Percentiles rank a stretch among this genome's conserved stretches.
phyloP scores from a whole-genome alignment of 2,113 vertebrate species.

The Cebidichthys violaceus region DNA sequence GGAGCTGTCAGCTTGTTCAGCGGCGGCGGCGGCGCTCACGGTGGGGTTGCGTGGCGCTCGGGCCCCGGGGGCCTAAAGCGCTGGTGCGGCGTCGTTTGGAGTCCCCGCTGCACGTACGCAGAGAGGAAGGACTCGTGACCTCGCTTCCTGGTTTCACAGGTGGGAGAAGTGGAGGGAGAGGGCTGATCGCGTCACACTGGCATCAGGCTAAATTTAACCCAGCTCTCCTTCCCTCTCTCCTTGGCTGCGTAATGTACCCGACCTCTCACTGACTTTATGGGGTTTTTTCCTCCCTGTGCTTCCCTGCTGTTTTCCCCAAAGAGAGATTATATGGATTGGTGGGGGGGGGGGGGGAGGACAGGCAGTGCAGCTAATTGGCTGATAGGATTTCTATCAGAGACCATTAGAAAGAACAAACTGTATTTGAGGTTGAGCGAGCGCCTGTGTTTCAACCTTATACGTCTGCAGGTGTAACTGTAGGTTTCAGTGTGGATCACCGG shows the following conservation, averaged over 20 bases:
- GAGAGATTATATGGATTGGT: slow-evolving; percentile 69
- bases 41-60: slow-evolving; percentile 55
- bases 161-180: slow-evolving; percentile 47
- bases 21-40: slow-evolving; percentile 64
- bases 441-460: slow-evolving; percentile 3
- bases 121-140: slow-evolving; percentile 42
- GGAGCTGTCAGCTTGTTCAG: slow-evolving; percentile 82
- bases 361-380: slow-evolving; percentile 67
- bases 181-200: slow-evolving; percentile 34
- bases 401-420: slow-evolving; percentile 68
- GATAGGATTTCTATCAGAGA: slow-evolving; percentile 76
- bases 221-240: slow-evolving; percentile 52
- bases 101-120: slow-evolving; percentile 47
- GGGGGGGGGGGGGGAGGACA: too few species aligned
- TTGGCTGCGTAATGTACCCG: slow-evolving; percentile 47
- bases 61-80: slow-evolving; percentile 64
- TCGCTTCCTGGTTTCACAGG: slow-evolving; percentile 60
- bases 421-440: slow-evolving; percentile 32
- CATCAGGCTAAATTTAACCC: slow-evolving; percentile 68
- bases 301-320: slow-evolving; percentile 37
- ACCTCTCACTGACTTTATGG: slow-evolving; percentile 51
- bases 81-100: slow-evolving; percentile 75
- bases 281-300: slow-evolving; percentile 20
- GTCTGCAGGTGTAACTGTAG: slow-evolving; percentile 28
- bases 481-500: slow-evolving; percentile 17